Base-by-base conservation (phyloP, 1,140 invertebrate genomes). In the Melanaphis sacchari region DNA sequence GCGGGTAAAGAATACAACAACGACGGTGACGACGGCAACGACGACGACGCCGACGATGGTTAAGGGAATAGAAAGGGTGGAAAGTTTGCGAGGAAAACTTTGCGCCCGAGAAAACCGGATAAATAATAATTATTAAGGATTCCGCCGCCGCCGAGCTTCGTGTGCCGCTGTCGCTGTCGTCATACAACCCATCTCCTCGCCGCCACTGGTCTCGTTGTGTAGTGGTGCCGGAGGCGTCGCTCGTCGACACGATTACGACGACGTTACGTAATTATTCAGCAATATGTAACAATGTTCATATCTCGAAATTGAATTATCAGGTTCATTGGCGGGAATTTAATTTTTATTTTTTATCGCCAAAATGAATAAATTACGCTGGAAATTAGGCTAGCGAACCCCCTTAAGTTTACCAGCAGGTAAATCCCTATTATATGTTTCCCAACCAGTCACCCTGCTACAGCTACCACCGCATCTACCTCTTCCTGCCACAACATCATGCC, bases 101-200 rank as follows among this genome's bases (percentile, higher is more conserved):
- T 93, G 24, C 18, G 36, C 91, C 6, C n/a, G 91, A 93, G 91
- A 93, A 93, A 92, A 93, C 81, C 46, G 91, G 91, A 93, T 93
- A 93, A 93, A 93, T 93, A 93, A 93, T 93, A 93, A 93, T 93
- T 93, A 92, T 92, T 92, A 92, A 92, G 76, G 81, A 85, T 85
- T 52, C 91, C 81, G n/a, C 36, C n/a, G 21, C 31, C 26, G 43
- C 38, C n/a, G n/a, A 36, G n/a, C 76, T 22, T 87, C 85, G 85
- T 26, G 41, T 38, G 40, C 40, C 49, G n/a, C n/a, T 18, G 31
- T 31, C 8, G 43, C 85, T 43, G 52, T 36, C 46, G 43, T 31
- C 84, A 41, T n/a, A 46, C 84, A 87, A 87, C 85, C 11, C 59
- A 76, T 76, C 59, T 76, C 59, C 59, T 76, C 15, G 31, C 59